phyloP scores from a whole-genome alignment of 2,113 vertebrate species.

The Grallaria varia region DNA sequence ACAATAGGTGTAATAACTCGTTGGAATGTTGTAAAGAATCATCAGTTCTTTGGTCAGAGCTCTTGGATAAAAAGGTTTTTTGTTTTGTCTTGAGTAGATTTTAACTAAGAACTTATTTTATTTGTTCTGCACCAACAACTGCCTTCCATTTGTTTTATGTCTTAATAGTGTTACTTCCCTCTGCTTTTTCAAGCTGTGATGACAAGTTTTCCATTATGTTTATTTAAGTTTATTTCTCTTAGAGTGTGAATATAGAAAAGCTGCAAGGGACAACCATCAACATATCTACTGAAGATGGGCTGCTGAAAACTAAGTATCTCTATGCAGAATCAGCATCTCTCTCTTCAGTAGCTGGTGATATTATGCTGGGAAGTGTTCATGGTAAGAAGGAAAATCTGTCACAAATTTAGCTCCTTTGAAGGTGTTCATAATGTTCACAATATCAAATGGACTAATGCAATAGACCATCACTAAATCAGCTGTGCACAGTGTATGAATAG shows the following conservation, averaged over 20 bases:
- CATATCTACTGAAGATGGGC: constrained; percentile 85
- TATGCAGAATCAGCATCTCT: constrained; percentile 87
- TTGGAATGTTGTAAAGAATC: neutral
- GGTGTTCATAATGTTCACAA: neutral
- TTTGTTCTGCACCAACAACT: neutral
- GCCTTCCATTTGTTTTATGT: neutral
- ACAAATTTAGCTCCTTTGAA: neutral
- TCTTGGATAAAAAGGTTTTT: neutral
- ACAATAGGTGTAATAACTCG: neutral
- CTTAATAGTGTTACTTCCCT: neutral
- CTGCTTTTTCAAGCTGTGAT: constrained; percentile 5
- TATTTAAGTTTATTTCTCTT: constrained; percentile 53
- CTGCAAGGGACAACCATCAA: constrained; percentile 88
- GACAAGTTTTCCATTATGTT: constrained; percentile 21
- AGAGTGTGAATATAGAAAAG: constrained; percentile 89
- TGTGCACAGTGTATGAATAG: neutral
- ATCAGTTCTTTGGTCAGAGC: neutral
- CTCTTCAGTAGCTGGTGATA: constrained; percentile 81
- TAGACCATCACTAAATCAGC: neutral
- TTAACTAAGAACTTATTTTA: neutral
- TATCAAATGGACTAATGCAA: neutral
- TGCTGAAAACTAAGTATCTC: constrained; percentile 86
- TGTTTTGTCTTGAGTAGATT: neutral
- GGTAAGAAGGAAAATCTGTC: constrained; percentile 76
- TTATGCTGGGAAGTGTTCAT: constrained; percentile 87